Conservation (phyloP, 2,113 vertebrate genomes). For the Pseudorhombus dupliciocellatus region DNA sequence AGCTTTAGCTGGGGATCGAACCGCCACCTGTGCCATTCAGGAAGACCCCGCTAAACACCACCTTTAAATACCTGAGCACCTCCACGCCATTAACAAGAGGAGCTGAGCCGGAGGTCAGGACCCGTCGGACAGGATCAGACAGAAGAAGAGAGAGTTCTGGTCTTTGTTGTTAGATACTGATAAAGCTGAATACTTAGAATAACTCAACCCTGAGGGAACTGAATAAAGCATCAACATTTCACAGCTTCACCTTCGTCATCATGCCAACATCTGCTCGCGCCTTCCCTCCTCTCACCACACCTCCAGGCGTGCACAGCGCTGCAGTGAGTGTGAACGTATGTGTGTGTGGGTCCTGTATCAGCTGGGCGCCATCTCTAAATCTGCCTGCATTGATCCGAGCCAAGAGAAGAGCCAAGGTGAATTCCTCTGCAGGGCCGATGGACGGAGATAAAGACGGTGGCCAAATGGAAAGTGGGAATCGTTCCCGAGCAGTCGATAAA, state of each 20-base stretch:
- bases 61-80: background rate
- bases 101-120: too few species aligned
- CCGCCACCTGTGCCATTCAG: background rate
- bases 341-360: constrained; percentile 17
- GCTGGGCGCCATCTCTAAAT: constrained; percentile 44
- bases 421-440: constrained; percentile 41
- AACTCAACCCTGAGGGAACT: too few species aligned
- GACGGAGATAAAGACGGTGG: constrained; percentile 45
- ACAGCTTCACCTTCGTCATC: background rate
- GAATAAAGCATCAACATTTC: too few species aligned
- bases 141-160: too few species aligned
- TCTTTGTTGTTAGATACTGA: too few species aligned
- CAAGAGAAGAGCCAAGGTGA: constrained; percentile 28
- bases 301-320: background rate
- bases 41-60: background rate
- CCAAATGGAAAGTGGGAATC: constrained; percentile 41
- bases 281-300: background rate
- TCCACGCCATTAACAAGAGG: background rate
- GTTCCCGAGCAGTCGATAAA: constrained; percentile 27
- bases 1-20: background rate
- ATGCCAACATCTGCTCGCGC: constrained; percentile 27
- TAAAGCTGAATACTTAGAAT: too few species aligned
- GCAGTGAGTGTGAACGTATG: constrained; percentile 15
- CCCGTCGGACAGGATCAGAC: too few species aligned
- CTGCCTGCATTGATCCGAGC: constrained; percentile 49